Evolutionary conservation across 2,113 vertebrate genomes (phyloP).

Genomic region (Mus spicilegus): DNA sequence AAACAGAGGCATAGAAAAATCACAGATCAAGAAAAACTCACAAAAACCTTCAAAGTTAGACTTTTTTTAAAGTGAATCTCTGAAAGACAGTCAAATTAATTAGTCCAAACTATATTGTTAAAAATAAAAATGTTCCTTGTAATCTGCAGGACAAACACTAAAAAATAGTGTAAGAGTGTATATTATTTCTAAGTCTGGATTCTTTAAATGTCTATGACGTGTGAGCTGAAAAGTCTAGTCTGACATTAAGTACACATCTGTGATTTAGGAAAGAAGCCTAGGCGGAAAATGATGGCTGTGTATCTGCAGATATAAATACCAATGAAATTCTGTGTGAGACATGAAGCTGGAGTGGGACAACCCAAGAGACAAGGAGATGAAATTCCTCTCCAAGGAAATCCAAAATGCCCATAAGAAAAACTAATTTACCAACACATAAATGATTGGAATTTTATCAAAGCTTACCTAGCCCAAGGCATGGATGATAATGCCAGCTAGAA

Average conservation of each 20-base stretch:
- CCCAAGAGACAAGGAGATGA: not conserved
- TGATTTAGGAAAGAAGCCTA: not conserved
- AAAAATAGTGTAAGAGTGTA: not conserved
- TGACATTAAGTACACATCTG: not conserved
- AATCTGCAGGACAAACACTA: not conserved
- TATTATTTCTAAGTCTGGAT: not conserved
- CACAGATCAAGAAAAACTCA: not conserved
- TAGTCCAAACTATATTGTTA: not conserved
- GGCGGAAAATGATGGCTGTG: not conserved
- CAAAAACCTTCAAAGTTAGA: not conserved
- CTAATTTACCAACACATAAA: not conserved
- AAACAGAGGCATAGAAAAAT: not conserved
- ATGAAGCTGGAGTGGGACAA: not conserved
- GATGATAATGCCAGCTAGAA: not conserved
- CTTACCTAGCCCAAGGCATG: not conserved
- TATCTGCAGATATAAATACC: not conserved
- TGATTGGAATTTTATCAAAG: not conserved
- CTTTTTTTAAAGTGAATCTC: not conserved
- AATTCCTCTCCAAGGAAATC: not conserved
- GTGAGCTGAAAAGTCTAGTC: not conserved
- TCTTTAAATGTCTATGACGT: not conserved
- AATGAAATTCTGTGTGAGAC: not conserved
- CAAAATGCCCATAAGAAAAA: not conserved
- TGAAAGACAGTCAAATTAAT: not conserved
- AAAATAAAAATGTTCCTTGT: not conserved